Evolutionary conservation across 2,113 vertebrate genomes (phyloP).

Genomic region (Calyptommatus sinebrachiatus): DNA sequence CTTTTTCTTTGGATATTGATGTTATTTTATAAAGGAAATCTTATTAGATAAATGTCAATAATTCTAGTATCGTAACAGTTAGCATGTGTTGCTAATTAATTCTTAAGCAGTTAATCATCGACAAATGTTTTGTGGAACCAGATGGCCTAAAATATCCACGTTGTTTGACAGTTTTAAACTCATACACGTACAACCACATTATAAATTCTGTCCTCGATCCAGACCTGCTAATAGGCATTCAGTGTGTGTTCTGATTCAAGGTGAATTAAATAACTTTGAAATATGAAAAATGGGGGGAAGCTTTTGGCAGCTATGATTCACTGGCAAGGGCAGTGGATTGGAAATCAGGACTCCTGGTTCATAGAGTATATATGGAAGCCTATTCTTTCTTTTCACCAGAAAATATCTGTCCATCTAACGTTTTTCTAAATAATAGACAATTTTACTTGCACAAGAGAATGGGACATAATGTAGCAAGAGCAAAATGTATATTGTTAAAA

Average conservation of each 20-base stretch:
- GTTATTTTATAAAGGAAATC: neutral
- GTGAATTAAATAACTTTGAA: constrained; percentile 37
- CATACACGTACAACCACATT: constrained; percentile 9
- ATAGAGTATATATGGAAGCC: neutral
- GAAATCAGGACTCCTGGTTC: constrained; percentile 1
- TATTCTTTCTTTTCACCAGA: neutral
- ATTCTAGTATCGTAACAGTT: constrained; percentile 39
- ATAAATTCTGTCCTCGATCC: constrained; percentile 34
- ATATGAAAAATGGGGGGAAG: constrained; percentile 12
- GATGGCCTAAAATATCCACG: constrained; percentile 39
- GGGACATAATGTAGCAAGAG: neutral
- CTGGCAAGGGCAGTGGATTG: constrained; percentile 1
- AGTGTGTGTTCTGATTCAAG: constrained; percentile 35
- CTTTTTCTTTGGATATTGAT: constrained; percentile 10
- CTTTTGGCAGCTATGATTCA: constrained; percentile 17
- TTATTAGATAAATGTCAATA: constrained; percentile 45
- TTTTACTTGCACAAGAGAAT: neutral
- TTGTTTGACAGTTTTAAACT: constrained; percentile 16
- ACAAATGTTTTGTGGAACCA: constrained; percentile 39
- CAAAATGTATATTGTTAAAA: too few relatives aligned
- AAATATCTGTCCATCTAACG: neutral
- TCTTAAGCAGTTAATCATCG: constrained; percentile 44
- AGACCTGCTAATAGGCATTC: constrained; percentile 11
- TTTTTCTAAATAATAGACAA: neutral
- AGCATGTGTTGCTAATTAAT: constrained; percentile 48